Evolutionary conservation across 2,888 invertebrate genomes (phyloP).

Genomic region (Panopea generosa): DNA sequence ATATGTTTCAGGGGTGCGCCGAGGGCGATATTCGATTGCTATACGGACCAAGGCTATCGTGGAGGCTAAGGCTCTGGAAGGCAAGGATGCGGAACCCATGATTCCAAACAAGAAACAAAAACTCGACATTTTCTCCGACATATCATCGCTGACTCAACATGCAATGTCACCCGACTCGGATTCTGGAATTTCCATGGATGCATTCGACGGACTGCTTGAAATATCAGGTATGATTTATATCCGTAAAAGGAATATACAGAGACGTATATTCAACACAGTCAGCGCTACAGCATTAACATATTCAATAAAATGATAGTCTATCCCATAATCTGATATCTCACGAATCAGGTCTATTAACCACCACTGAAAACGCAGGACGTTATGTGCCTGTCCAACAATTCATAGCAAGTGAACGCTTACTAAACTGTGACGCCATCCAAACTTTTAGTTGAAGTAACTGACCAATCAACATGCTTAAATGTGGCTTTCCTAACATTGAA

Average conservation of each 20-base stretch:
- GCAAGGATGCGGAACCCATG: constrained; percentile 40
- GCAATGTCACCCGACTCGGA: not conserved
- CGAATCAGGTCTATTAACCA: too few relatives aligned
- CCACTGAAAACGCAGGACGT: too few relatives aligned
- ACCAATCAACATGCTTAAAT: too few relatives aligned
- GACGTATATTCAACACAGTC: not conserved
- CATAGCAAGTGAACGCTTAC: too few relatives aligned
- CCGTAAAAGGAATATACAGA: not conserved
- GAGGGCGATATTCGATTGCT: constrained; percentile 68
- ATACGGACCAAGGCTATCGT: constrained; percentile 68
- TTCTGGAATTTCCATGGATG: constrained; percentile 10
- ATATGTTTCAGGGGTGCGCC: constrained; percentile 56
- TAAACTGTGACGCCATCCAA: too few relatives aligned
- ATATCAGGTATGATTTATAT: constrained; percentile 19
- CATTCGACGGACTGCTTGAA: constrained; percentile 22
- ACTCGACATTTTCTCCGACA: not conserved
- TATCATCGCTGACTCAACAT: not conserved
- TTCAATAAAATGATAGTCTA: too few relatives aligned
- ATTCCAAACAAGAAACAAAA: constrained; percentile 4
- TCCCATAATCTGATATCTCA: too few relatives aligned
- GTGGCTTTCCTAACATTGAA: too few relatives aligned
- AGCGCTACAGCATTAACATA: too few relatives aligned
- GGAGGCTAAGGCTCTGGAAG: constrained; percentile 64
- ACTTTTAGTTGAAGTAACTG: too few relatives aligned
- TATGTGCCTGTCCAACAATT: too few relatives aligned